Percentiles rank a stretch among this genome's conserved stretches.
phyloP scores from a whole-genome alignment of 2,888 invertebrate genomes.

The Invenusta paracnida region DNA sequence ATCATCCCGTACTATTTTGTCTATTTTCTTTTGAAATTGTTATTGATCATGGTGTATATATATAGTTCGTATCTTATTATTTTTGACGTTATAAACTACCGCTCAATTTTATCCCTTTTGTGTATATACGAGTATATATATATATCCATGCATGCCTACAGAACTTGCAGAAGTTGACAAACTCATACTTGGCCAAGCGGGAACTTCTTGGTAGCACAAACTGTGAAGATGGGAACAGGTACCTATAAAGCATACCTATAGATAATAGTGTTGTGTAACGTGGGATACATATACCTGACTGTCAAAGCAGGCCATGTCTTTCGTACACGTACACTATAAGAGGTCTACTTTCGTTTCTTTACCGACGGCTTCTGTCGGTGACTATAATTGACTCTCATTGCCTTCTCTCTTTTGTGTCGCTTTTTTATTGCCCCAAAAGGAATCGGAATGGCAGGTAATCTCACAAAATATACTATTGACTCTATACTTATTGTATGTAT shows the following conservation, averaged over 20 bases:
- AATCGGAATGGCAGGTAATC: slow-evolving; percentile 13
- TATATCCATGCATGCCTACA: neutral
- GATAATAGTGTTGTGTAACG: no score
- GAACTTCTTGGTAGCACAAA: neutral
- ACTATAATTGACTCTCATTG: neutral
- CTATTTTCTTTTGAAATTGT: no score
- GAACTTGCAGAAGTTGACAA: slow-evolving; percentile 3
- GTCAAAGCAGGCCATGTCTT: no score
- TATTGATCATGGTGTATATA: no score
- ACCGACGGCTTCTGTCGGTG: no score
- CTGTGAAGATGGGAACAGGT: slow-evolving; percentile 7
- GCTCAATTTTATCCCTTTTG: neutral
- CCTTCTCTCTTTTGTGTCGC: neutral
- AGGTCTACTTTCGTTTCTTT: no score
- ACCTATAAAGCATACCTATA: neutral
- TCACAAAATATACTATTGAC: neutral
- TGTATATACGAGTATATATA: neutral
- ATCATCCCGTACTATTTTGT: no score
- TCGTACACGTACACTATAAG: no score
- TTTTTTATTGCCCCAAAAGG: neutral
- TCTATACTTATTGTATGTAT: neutral
- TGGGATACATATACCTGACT: no score
- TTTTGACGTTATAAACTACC: no score
- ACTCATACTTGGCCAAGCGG: slow-evolving; percentile 11
- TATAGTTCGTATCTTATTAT: neutral